Percentiles rank a stretch among this genome's conserved stretches.
phyloP scores from a whole-genome alignment of 2,113 vertebrate species.

The Hystrix brachyura region DNA sequence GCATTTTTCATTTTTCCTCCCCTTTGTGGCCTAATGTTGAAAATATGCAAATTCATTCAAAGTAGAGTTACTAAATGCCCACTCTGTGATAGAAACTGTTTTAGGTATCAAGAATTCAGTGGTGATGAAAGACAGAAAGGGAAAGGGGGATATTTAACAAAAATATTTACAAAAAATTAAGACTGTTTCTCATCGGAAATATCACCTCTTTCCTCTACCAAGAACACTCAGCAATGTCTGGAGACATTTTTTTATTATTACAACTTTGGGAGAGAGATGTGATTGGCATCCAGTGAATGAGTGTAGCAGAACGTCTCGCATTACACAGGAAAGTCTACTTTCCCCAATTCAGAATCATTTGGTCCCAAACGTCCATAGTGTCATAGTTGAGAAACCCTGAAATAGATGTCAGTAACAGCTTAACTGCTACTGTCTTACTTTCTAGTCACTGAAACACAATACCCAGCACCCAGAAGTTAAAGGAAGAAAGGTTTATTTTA shows the following conservation, averaged over 20 bases:
- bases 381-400: neutral
- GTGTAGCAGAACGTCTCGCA: neutral
- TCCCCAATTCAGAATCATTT: neutral
- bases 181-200: neutral
- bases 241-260: neutral
- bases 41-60: constrained; percentile 25
- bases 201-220: neutral
- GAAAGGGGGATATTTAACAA: neutral
- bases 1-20: neutral
- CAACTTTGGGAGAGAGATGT: neutral
- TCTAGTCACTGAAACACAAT: too few species aligned
- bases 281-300: neutral
- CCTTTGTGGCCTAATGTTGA: neutral
- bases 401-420: neutral
- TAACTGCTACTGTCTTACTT: neutral
- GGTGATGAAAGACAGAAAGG: constrained; percentile 9
- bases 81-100: neutral
- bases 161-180: constrained; percentile 3
- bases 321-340: neutral
- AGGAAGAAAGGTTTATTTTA: too few species aligned
- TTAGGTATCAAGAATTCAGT: neutral
- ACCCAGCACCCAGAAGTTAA: too few species aligned
- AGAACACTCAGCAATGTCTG: neutral
- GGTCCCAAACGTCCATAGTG: neutral
- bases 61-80: neutral